These are phyloP conservation scores for Simalia tracyae DNA, from an alignment of 2,797 vertebrate species.

Conservation along the genomic window DNA sequence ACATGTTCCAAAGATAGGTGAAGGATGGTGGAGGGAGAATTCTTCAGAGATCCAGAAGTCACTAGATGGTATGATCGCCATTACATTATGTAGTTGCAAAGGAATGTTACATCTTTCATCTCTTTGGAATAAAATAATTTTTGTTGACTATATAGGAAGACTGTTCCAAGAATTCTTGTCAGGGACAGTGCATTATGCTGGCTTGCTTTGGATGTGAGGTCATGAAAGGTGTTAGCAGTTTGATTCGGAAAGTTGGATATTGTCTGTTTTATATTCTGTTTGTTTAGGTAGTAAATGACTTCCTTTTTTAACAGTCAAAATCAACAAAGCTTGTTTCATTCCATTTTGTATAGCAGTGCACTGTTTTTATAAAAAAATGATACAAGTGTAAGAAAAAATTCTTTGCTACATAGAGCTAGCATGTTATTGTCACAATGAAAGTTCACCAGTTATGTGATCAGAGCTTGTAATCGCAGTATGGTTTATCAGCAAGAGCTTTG, in stretches of 20 bases:
- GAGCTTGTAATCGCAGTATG: constrained; percentile 34
- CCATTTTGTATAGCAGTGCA: background rate
- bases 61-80: constrained; percentile 60
- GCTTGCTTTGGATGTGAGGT: constrained; percentile 46
- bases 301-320: constrained; percentile 23
- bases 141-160: constrained; percentile 54
- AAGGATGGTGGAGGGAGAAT: constrained; percentile 53
- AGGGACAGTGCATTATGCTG: constrained; percentile 42
- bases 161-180: constrained; percentile 49
- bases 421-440: constrained; percentile 37
- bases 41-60: constrained; percentile 60
- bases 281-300: constrained; percentile 31
- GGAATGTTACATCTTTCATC: constrained; percentile 71
- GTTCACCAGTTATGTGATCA: constrained; percentile 19
- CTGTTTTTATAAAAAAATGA: background rate
- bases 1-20: constrained; percentile 41
- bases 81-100: constrained; percentile 67
- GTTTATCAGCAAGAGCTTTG: constrained; percentile 38
- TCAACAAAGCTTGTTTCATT: constrained; percentile 12
- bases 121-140: constrained; percentile 59
- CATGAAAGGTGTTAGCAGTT: constrained; percentile 46
- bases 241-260: constrained; percentile 39
- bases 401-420: constrained; percentile 5
- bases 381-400: background rate
- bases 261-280: constrained; percentile 31